Percentiles rank a stretch among this genome's conserved stretches.
phyloP scores from a whole-genome alignment of 2,888 invertebrate genomes.

The Hetaerina titia region DNA sequence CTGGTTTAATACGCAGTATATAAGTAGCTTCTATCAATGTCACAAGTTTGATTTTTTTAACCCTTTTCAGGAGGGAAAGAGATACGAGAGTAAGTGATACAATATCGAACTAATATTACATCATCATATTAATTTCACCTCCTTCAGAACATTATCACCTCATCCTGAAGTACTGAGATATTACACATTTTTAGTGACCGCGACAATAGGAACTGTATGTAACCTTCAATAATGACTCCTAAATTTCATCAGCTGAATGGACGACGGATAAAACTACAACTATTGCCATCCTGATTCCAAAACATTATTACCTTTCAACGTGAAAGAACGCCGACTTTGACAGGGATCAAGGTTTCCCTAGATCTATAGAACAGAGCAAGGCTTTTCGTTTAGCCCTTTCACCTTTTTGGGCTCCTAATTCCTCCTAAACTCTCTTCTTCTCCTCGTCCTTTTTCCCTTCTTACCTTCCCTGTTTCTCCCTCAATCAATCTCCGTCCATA shows the following conservation, averaged over 20 bases:
- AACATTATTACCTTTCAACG: not conserved
- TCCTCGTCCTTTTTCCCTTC: no score
- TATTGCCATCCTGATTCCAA: not conserved
- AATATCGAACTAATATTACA: no score
- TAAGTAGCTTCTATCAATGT: no score
- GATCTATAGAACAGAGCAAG: not conserved
- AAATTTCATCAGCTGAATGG: not conserved
- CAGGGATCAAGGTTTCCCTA: not conserved
- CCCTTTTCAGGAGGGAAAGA: no score
- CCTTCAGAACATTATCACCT: no score
- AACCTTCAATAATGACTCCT: not conserved
- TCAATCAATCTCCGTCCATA: conserved; percentile 46
- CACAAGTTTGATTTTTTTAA: no score
- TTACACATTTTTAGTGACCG: no score
- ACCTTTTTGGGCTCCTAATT: not conserved
- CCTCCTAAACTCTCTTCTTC: not conserved
- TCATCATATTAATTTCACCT: no score
- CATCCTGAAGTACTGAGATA: no score
- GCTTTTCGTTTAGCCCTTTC: not conserved
- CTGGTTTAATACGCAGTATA: no score
- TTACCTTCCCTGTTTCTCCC: not conserved
- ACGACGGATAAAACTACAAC: not conserved
- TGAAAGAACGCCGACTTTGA: not conserved
- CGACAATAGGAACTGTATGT: no score
- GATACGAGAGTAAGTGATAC: no score